phyloP scores from a whole-genome alignment of 2,797 vertebrate species.

The Stomatorhinus walkeri region DNA sequence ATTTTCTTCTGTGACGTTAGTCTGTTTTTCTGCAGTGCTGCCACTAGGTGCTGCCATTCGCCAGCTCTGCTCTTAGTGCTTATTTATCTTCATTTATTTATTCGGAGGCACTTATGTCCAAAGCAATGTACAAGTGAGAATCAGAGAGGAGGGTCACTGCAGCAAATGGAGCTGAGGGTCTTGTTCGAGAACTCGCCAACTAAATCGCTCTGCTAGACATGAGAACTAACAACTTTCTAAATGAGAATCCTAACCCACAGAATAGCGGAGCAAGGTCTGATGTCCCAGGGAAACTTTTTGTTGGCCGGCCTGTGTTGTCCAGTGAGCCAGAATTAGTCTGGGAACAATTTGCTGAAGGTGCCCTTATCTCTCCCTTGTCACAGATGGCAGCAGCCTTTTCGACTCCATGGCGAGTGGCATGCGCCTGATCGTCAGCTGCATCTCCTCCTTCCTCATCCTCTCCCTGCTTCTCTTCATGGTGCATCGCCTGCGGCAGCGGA shows the following conservation, averaged over 20 bases:
- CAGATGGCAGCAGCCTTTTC: slow-evolving; percentile 90
- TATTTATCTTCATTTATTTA: neutral
- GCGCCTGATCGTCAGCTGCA: slow-evolving; percentile 94
- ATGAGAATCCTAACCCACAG: neutral
- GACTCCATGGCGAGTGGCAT: slow-evolving; percentile 97
- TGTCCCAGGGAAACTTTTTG: neutral
- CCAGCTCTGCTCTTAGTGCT: neutral
- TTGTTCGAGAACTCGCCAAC: neutral
- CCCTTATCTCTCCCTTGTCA: neutral
- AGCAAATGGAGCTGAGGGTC: neutral
- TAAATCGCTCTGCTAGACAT: neutral
- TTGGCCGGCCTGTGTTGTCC: neutral
- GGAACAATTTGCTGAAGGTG: neutral
- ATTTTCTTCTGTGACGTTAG: neutral
- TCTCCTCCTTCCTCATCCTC: slow-evolving; percentile 97
- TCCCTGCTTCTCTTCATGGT: slow-evolving; percentile 98
- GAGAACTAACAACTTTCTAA: neutral
- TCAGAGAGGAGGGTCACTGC: neutral
- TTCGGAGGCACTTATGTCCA: neutral
- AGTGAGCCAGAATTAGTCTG: neutral
- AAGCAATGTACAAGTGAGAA: neutral
- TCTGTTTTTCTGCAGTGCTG: neutral
- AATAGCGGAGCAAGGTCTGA: neutral
- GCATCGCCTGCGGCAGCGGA: slow-evolving; percentile 84
- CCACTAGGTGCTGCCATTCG: slow-evolving; percentile 28